phyloP scores from a whole-genome alignment of 2,113 vertebrate genomes.

The Cephalopterus ornatus region DNA sequence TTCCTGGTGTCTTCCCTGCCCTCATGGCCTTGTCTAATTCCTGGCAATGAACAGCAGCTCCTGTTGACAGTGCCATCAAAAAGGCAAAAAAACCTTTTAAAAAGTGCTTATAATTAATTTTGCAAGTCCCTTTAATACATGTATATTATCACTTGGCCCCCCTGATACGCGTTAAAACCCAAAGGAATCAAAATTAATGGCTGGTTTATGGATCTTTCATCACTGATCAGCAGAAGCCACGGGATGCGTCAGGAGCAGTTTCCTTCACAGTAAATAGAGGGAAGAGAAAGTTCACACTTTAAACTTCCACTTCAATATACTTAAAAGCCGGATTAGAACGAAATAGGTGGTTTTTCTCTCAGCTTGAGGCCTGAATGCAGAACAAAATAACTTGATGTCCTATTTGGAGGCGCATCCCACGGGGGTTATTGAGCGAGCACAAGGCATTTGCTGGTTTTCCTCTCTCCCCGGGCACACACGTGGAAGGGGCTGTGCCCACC shows the following conservation, averaged over 20 bases:
- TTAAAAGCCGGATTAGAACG: neutral
- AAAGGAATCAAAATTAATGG: neutral
- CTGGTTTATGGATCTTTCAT: neutral
- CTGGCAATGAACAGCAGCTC: neutral
- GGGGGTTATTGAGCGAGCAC: neutral
- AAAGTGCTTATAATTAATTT: neutral
- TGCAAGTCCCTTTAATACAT: neutral
- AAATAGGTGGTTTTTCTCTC: neutral
- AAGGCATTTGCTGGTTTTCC: neutral
- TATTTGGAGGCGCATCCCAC: neutral
- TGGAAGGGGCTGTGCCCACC: too few species aligned
- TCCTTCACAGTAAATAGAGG: neutral
- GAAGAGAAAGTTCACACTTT: neutral
- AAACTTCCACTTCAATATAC: neutral
- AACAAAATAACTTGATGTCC: neutral
- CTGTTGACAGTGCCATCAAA: neutral
- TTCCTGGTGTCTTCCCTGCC: neutral
- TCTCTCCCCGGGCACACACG: neutral
- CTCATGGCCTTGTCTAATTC: neutral
- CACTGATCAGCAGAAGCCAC: neutral
- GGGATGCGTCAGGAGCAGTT: neutral
- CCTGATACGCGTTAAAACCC: neutral
- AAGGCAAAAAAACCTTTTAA: neutral
- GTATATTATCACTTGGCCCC: neutral
- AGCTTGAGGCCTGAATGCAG: neutral